Conservation (phyloP, 2,113 vertebrate genomes). For the Petaurus breviceps region DNA sequence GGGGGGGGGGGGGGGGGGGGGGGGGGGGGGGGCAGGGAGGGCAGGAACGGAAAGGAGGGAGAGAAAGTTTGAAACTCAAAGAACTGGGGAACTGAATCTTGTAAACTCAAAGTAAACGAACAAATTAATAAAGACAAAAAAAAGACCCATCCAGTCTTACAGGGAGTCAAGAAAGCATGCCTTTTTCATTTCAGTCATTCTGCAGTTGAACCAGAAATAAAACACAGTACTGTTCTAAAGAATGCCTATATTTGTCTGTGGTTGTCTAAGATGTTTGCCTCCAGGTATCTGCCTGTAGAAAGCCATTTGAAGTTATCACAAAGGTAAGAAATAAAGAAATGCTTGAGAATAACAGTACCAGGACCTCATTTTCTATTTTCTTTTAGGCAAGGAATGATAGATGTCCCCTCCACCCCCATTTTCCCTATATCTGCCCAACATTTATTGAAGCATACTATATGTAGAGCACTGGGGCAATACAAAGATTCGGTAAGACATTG, state of each 20-base stretch:
- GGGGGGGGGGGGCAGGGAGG: too few relatives aligned
- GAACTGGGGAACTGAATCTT: too few relatives aligned
- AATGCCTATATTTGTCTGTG: neutral
- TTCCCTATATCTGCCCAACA: too few relatives aligned
- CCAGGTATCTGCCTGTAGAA: neutral
- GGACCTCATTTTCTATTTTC: neutral
- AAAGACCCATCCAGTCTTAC: too few relatives aligned
- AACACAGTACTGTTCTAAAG: neutral
- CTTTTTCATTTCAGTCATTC: neutral
- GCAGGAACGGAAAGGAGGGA: too few relatives aligned
- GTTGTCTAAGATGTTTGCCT: neutral
- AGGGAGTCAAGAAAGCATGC: neutral
- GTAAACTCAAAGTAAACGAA: too few relatives aligned
- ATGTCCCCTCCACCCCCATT: neutral
- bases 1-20: too few relatives aligned
- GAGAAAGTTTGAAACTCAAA: too few relatives aligned
- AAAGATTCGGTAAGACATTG: too few relatives aligned
- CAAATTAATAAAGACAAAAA: too few relatives aligned
- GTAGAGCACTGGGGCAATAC: too few relatives aligned
- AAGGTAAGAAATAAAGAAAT: neutral
- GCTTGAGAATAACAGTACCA: neutral
- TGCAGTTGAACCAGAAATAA: neutral
- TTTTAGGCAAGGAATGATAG: constrained; percentile 1
- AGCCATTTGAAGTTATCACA: constrained; percentile 10
- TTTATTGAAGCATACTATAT: too few relatives aligned